phyloP scores from a whole-genome alignment of 2,113 vertebrate genomes.

The Nipponia nippon region DNA sequence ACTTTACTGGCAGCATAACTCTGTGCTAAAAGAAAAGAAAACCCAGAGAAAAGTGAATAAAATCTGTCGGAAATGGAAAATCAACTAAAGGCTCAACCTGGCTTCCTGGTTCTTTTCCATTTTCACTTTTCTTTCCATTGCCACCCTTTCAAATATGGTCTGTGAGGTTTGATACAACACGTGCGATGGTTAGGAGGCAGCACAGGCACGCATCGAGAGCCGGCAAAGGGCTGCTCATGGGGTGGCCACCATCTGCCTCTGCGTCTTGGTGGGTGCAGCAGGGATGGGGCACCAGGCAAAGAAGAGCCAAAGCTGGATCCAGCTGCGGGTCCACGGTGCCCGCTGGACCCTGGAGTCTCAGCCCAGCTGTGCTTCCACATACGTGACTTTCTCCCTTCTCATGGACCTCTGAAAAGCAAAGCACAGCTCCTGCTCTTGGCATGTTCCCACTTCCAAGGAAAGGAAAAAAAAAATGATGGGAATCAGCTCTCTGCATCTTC shows the following conservation, averaged over 20 bases:
- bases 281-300: neutral
- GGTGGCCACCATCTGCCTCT: fast-evolving
- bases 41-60: neutral
- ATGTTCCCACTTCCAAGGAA: neutral
- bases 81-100: neutral
- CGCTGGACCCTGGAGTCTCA: neutral
- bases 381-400: neutral
- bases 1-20: neutral
- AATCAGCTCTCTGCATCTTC: neutral
- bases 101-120: neutral
- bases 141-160: neutral
- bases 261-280: neutral
- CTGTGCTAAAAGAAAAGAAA: neutral
- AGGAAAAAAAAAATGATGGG: neutral
- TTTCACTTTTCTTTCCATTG: neutral
- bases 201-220: fast-evolving
- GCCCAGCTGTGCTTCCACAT: neutral
- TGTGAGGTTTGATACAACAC: fast-evolving
- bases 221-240: neutral
- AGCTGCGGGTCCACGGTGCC: fast-evolving
- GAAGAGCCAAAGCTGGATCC: neutral
- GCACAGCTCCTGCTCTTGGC: neutral
- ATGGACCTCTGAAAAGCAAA: neutral
- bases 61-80: neutral
- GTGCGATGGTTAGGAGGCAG: neutral